These are phyloP conservation scores for Philopotamus ludificatus DNA, from an alignment of 1,140 invertebrate species.

Conservation along the genomic window DNA sequence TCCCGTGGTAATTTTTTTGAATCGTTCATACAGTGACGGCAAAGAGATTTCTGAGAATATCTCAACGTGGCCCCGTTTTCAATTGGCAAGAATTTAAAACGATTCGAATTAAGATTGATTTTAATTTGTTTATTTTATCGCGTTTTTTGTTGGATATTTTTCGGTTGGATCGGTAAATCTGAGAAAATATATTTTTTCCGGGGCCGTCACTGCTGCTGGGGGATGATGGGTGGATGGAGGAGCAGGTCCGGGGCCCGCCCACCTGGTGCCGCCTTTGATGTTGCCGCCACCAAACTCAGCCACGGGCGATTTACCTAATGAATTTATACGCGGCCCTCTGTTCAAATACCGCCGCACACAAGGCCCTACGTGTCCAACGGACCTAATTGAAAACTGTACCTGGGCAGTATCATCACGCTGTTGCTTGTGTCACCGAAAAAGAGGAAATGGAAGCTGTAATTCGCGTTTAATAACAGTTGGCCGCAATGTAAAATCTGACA, in stretches of 20 bases:
- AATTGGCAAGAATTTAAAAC: too few species aligned
- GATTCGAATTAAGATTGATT: too few species aligned
- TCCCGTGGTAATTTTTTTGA: too few species aligned
- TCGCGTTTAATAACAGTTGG: not conserved
- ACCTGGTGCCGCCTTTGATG: slow-evolving; percentile 53
- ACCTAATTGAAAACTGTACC: slow-evolving; percentile 22
- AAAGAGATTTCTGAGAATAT: too few species aligned
- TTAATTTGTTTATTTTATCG: too few species aligned
- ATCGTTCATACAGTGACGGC: too few species aligned
- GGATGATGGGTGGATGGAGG: not conserved
- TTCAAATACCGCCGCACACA: slow-evolving; percentile 35
- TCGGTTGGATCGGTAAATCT: too few species aligned
- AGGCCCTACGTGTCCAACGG: not conserved
- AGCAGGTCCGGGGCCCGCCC: slow-evolving; percentile 41
- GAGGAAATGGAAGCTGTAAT: not conserved
- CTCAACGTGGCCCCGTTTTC: too few species aligned
- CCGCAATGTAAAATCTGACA: too few species aligned
- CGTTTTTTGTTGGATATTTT: too few species aligned
- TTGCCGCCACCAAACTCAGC: slow-evolving; percentile 57
- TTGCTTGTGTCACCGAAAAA: not conserved
- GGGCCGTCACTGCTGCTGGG: not conserved
- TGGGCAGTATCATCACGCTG: slow-evolving; percentile 12
- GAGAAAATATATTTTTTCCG: too few species aligned
- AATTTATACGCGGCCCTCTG: slow-evolving; percentile 56
- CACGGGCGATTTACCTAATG: slow-evolving; percentile 59